phyloP scores from a whole-genome alignment of 2,113 vertebrate species.

The Indicator indicator region DNA sequence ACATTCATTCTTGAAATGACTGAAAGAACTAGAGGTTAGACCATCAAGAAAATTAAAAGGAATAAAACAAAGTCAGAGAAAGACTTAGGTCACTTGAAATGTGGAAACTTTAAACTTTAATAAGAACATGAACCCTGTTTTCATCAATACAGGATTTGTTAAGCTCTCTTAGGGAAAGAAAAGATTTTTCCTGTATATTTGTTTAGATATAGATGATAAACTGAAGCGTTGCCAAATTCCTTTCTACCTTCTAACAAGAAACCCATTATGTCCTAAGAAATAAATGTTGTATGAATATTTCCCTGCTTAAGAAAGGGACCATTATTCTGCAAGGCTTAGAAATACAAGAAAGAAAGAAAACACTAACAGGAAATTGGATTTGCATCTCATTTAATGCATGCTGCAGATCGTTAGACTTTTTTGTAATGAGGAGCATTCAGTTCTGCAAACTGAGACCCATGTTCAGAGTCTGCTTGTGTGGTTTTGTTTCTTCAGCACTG shows the following conservation, averaged over 20 bases:
- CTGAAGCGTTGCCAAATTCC: constrained; percentile 46
- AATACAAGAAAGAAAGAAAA: constrained; percentile 25
- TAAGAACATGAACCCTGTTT: neutral
- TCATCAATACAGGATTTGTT: constrained; percentile 7
- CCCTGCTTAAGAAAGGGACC: neutral
- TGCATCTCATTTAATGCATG: neutral
- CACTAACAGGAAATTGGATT: constrained; percentile 39
- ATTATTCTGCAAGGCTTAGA: constrained; percentile 4
- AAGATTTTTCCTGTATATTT: neutral
- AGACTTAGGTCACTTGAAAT: neutral
- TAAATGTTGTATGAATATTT: constrained; percentile 1
- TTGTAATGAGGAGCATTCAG: neutral
- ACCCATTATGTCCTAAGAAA: constrained; percentile 23
- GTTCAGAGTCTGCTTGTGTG: neutral
- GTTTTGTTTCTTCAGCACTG: neutral
- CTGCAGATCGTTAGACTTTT: neutral
- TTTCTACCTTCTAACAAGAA: constrained; percentile 27
- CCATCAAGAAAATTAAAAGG: neutral
- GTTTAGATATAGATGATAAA: constrained; percentile 34
- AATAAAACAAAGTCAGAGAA: neutral
- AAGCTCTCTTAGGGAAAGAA: neutral
- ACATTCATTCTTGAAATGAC: neutral
- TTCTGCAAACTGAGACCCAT: neutral
- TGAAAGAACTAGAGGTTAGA: neutral
- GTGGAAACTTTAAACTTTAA: neutral